These are phyloP conservation scores for Agonopterix subpropinquella DNA, from an alignment of 2,888 invertebrate genomes.

Conservation along the genomic window DNA sequence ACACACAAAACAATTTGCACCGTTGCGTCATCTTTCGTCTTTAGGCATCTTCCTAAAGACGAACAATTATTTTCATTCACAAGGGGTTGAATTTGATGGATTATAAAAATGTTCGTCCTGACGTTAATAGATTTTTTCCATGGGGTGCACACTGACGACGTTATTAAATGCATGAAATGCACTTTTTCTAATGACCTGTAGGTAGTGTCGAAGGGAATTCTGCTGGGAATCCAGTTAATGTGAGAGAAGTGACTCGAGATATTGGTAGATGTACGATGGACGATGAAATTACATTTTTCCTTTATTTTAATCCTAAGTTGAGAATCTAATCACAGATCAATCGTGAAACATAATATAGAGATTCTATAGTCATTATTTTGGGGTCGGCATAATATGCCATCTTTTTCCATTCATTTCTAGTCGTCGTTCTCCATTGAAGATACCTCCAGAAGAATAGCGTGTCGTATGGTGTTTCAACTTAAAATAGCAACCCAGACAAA, in stretches of 20 bases:
- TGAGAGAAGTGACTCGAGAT: constrained; percentile 48
- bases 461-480: too few species aligned
- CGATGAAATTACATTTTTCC: constrained; percentile 6
- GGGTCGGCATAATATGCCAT: too few species aligned
- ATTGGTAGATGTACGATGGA: constrained; percentile 27
- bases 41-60: constrained; percentile 3
- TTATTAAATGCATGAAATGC: constrained; percentile 73
- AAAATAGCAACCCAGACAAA: too few species aligned
- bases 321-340: not conserved
- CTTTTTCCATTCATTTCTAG: too few species aligned
- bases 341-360: too few species aligned
- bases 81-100: constrained; percentile 52
- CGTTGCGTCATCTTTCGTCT: too few species aligned
- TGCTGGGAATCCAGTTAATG: constrained; percentile 33
- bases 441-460: too few species aligned
- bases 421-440: too few species aligned
- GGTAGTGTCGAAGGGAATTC: constrained; percentile 19
- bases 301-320: not conserved
- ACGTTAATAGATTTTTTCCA: constrained; percentile 67
- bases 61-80: constrained; percentile 18
- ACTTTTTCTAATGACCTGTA: constrained; percentile 60
- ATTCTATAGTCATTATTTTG: too few species aligned
- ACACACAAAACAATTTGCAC: too few species aligned
- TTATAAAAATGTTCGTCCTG: constrained; percentile 53
- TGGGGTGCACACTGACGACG: constrained; percentile 53